Base-by-base conservation (phyloP, 2,797 vertebrate species). In the Pterois miles region DNA sequence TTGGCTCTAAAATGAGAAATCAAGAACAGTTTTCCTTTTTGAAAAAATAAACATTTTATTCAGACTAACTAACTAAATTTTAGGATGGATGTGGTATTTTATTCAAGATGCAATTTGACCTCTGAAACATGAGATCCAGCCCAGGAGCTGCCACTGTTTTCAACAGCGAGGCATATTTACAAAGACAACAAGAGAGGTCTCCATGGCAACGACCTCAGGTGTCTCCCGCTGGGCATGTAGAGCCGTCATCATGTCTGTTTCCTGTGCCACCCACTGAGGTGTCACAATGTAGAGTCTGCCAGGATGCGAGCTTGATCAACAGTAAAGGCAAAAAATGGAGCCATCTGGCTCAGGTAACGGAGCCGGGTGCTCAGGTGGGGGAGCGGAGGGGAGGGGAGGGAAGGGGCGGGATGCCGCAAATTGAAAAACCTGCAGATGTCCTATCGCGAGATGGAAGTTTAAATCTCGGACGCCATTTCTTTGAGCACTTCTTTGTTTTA, bases 201-300 rank as follows among this genome's bases (percentile, higher is more conserved):
- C 90, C 81, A 87, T 78, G 86, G 89, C 7, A 67, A 92, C 89
- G 6, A 90, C 86, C 87, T 80, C 86, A 78, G 87, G 87, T 91
- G 89, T 91, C 85, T 89, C 90, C 91, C 86, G 65, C 52, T 58
- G 84, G 90, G 86, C 89, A 86, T 88, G 90, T 87, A 75, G 74
- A 87, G 76, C 65, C 57, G 65, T 75, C 73, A 22, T 65, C 81
- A 74, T 81, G 88, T 87, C 90, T 80, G 91, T 65, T 94, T 94
- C 92, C 91, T 91, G 84, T 86, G 83, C 90, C 88, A 90, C 86
- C 88, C 86, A 83, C 82, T 7, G 86, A 93, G 91, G 91, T 87
- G 89, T 89, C 86, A 87, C 65, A 54, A 13, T 12, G 43, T 71
- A 84, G 85, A 75, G 78, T 58, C 86, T 90, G 89, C 79, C 86